phyloP scores from a whole-genome alignment of 2,113 vertebrate genomes.

The Cryptotis parvus region DNA sequence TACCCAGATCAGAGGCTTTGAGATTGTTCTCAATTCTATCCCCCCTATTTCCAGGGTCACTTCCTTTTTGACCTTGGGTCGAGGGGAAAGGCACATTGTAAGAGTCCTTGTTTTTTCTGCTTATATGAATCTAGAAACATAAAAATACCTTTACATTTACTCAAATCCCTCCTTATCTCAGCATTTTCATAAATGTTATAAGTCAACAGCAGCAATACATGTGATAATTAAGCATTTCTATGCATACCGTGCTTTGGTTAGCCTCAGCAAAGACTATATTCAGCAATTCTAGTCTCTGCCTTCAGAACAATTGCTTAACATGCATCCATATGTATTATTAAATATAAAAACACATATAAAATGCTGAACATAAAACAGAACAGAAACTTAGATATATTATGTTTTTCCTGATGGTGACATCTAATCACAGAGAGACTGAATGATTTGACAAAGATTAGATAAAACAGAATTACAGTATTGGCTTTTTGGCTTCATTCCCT shows the following conservation, averaged over 20 bases:
- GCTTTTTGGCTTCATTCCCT: background rate
- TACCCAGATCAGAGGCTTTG: background rate
- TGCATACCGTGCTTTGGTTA: background rate
- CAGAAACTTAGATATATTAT: background rate
- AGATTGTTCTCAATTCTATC: background rate
- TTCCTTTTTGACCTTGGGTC: background rate
- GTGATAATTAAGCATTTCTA: slow-evolving; percentile 52
- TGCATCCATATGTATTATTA: slow-evolving; percentile 42
- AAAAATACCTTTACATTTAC: background rate
- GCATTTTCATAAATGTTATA: background rate
- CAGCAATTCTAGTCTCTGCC: slow-evolving; percentile 38
- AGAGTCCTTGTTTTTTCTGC: slow-evolving; percentile 31
- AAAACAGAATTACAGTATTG: background rate
- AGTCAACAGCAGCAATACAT: background rate
- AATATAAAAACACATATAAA: slow-evolving; percentile 22
- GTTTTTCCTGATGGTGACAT: background rate
- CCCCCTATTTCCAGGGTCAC: background rate
- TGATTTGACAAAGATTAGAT: background rate
- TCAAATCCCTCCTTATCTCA: slow-evolving; percentile 20
- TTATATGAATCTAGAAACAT: background rate
- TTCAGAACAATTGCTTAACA: background rate
- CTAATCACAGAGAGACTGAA: background rate
- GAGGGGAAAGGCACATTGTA: background rate
- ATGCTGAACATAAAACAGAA: background rate
- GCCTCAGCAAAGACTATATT: slow-evolving; percentile 19